Conservation (phyloP, 1,140 invertebrate genomes). For the Eumeta japonica region DNA sequence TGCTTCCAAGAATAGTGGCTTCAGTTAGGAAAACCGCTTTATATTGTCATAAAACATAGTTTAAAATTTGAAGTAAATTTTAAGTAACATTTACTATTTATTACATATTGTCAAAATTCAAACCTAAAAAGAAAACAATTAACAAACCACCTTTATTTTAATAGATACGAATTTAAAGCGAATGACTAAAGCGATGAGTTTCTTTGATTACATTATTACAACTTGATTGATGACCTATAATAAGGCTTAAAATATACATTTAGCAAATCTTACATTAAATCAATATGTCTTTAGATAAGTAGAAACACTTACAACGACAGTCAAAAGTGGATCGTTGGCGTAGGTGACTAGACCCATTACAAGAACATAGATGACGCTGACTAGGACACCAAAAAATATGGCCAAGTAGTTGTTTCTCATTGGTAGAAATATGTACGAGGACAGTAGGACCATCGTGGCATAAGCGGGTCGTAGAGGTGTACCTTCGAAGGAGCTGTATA, state of each 20-base stretch:
- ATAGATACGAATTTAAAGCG: too few species aligned
- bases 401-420: conserved; percentile 68
- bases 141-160: neutral
- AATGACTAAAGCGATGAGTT: too few species aligned
- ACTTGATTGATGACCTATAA: neutral
- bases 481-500: conserved; percentile 45
- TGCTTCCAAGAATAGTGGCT: too few species aligned
- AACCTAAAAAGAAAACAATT: too few species aligned
- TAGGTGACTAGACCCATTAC: conserved; percentile 68
- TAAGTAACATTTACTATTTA: too few species aligned
- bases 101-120: too few species aligned
- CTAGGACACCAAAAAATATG: conserved; percentile 62
- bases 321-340: conserved; percentile 34
- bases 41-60: too few species aligned
- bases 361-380: conserved; percentile 65
- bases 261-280: too few species aligned
- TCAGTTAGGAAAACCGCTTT: too few species aligned
- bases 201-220: neutral
- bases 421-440: conserved; percentile 77
- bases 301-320: conserved; percentile 37
- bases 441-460: conserved; percentile 68
- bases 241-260: too few species aligned
- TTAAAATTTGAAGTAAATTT: too few species aligned
- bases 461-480: conserved; percentile 64
- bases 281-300: conserved; percentile 27